Evolutionary conservation across 2,113 vertebrate genomes (phyloP).

Genomic region (Cervus canadensis): DNA sequence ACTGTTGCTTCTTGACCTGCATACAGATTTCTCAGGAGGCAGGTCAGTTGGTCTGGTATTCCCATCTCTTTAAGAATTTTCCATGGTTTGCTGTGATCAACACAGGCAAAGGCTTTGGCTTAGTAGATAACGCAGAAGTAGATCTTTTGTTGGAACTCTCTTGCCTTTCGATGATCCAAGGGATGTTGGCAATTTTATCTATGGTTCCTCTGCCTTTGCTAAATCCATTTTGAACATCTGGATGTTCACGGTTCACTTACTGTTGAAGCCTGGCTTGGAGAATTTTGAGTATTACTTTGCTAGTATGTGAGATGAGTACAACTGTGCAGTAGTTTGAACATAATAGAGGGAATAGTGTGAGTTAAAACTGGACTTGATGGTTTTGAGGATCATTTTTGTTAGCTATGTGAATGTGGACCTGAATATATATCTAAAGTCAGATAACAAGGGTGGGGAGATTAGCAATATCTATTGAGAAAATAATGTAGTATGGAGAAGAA

Average conservation of each 20-base stretch:
- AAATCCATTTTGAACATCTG: neutral
- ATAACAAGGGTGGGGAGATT: neutral
- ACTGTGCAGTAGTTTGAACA: neutral
- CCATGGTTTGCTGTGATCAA: neutral
- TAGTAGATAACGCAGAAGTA: neutral
- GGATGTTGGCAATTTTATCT: neutral
- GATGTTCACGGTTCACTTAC: accelerated
- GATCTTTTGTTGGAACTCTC: neutral
- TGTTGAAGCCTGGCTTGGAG: neutral
- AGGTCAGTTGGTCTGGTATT: neutral
- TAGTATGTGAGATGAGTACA: neutral
- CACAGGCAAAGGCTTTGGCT: neutral
- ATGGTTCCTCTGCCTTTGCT: neutral
- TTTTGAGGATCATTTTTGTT: neutral
- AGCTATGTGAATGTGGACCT: neutral
- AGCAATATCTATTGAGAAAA: neutral
- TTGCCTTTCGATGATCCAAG: neutral
- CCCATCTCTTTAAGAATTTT: neutral
- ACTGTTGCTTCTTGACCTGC: neutral
- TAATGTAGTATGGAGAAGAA: neutral
- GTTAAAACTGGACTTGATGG: neutral
- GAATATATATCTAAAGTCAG: neutral
- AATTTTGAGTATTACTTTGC: neutral
- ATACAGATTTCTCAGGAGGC: neutral
- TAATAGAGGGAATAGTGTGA: neutral